Conservation (phyloP, 2,888 invertebrate genomes). For the Ormyrus labotus region DNA sequence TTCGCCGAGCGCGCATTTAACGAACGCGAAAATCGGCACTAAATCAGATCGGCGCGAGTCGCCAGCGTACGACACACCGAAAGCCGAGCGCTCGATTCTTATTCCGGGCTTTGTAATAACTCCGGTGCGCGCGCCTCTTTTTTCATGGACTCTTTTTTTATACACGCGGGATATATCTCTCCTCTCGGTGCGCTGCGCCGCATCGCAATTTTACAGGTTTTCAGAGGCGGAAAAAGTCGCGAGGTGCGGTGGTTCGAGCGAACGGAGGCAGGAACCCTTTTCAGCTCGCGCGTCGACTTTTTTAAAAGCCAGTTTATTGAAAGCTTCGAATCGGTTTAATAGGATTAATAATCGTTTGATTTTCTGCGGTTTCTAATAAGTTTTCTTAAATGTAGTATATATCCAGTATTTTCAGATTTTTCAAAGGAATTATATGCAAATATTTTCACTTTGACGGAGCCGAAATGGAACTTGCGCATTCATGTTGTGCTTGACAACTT, state of each 20-base stretch:
- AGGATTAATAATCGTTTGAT: no score
- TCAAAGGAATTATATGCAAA: no score
- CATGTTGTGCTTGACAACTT: not conserved
- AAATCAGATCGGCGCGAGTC: not conserved
- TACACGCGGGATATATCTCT: not conserved
- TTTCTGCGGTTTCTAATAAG: no score
- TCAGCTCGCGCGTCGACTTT: no score
- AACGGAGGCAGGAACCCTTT: not conserved
- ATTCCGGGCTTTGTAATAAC: not conserved
- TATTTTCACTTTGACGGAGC: not conserved
- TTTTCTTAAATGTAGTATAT: no score
- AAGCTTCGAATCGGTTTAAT: no score
- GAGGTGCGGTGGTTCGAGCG: no score
- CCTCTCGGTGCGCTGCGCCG: not conserved
- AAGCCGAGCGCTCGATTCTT: not conserved
- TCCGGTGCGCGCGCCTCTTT: not conserved
- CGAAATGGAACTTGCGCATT: not conserved
- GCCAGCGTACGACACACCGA: not conserved
- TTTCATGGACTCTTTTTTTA: not conserved
- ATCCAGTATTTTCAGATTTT: no score
- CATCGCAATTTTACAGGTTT: not conserved
- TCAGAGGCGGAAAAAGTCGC: not conserved
- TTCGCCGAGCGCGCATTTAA: constrained; percentile 53
- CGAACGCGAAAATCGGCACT: constrained; percentile 51
- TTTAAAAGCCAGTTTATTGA: no score